phyloP scores from a whole-genome alignment of 2,113 vertebrate genomes.

The Brachyistius frenatus region DNA sequence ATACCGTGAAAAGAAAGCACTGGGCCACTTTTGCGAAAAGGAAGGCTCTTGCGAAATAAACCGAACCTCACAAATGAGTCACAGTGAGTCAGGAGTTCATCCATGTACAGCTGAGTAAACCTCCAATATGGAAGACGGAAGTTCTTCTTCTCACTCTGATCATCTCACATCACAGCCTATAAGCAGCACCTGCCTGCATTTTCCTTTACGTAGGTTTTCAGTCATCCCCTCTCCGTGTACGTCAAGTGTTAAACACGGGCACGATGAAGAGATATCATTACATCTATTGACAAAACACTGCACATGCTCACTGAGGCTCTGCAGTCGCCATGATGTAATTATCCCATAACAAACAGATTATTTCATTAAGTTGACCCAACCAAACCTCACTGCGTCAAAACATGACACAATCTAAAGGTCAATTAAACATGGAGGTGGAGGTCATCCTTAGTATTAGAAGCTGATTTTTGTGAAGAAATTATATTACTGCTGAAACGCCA shows the following conservation, averaged over 20 bases:
- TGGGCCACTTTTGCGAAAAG: constrained; percentile 6
- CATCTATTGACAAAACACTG: constrained; percentile 9
- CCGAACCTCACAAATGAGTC: constrained; percentile 62
- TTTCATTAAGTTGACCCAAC: constrained; percentile 27
- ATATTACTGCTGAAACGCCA: no score
- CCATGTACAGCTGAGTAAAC: constrained; percentile 13
- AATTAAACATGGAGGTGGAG: constrained; percentile 17
- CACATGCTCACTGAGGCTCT: neutral
- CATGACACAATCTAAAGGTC: constrained; percentile 41
- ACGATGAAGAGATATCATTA: constrained; percentile 8
- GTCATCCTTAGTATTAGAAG: neutral
- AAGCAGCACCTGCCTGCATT: neutral
- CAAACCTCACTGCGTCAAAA: constrained; percentile 51
- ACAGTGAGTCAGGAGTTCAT: constrained; percentile 40
- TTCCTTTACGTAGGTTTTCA: constrained; percentile 1
- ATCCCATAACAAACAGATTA: constrained; percentile 38
- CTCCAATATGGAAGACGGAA: neutral
- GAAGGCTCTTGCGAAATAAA: constrained; percentile 47
- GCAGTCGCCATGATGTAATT: constrained; percentile 27
- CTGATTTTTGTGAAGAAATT: neutral
- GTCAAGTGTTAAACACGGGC: constrained; percentile 14
- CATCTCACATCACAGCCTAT: constrained; percentile 5
- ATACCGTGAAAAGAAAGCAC: constrained; percentile 37
- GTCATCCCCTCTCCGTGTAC: neutral
- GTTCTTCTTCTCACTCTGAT: neutral